phyloP scores from a whole-genome alignment of 2,888 invertebrate genomes.

The Cerceris rybyensis region DNA sequence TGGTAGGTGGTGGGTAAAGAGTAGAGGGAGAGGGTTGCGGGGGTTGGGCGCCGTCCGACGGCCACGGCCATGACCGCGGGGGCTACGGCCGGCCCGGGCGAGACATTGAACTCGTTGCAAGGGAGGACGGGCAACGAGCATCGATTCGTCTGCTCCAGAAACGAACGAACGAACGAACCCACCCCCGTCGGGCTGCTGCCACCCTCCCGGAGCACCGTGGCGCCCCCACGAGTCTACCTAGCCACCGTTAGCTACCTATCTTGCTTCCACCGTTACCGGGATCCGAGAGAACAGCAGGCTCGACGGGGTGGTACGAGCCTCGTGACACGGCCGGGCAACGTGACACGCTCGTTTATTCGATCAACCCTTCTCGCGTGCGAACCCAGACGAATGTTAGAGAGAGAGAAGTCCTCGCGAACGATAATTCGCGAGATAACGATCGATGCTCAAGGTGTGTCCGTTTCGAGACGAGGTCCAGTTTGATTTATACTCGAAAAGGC shows the following conservation, averaged over 20 bases:
- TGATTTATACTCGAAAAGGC: neutral
- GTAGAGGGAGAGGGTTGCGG: constrained; percentile 16
- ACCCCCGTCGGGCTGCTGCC: constrained; percentile 43
- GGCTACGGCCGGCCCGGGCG: constrained; percentile 75
- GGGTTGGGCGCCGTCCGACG: constrained; percentile 64
- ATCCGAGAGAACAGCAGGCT: neutral
- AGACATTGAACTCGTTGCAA: constrained; percentile 79
- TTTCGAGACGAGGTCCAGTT: neutral
- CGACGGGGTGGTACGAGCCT: constrained; percentile 25
- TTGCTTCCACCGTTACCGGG: neutral
- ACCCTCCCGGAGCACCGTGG: constrained; percentile 38
- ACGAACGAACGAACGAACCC: constrained; percentile 59
- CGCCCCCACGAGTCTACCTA: constrained; percentile 52
- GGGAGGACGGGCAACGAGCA: constrained; percentile 73
- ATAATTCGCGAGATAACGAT: constrained; percentile 53
- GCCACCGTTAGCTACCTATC: constrained; percentile 46
- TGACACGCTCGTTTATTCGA: constrained; percentile 64
- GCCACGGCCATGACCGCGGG: constrained; percentile 74
- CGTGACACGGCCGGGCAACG: constrained; percentile 58
- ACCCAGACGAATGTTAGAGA: neutral
- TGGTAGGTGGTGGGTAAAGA: constrained; percentile 13
- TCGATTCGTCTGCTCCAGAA: constrained; percentile 79
- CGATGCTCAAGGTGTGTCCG: constrained; percentile 30
- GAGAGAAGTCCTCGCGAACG: constrained; percentile 15
- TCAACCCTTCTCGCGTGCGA: constrained; percentile 46